Base-by-base conservation (phyloP, 2,888 invertebrate genomes). In the Endomychus coccineus region DNA sequence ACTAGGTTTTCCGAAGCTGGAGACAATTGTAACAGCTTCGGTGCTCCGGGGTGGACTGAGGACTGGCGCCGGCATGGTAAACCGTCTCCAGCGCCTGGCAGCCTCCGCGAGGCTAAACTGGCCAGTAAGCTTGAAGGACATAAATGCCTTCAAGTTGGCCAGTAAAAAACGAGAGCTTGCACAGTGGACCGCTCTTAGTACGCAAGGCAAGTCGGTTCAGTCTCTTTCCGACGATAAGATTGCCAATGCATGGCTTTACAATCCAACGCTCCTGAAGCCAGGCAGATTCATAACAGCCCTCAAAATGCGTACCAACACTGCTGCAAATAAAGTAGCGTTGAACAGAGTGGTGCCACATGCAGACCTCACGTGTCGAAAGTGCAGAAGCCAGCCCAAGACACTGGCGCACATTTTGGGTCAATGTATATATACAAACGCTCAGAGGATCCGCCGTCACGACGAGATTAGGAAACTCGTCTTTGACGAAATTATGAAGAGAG, bases 361-460 rank as follows among this genome's bases (percentile, higher is more conserved):
- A 33, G 50, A 51, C 32, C 40, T 49, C 3, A 31, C 10, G 9
- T 61, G 61, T 39, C 30, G 59, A 4, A 49, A 46, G 28, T 62
- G 58, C 32, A 15, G 34, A 2, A 9, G 14, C 21, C 39, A 42
- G 36, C 33, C 34, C 2, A 60, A 62, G 48, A 62, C 58, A 13
- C 52, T 55, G 19, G 55, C 44, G 0, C 58, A 59, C 38, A 50
- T 58, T 3, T 37, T 59, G 7, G 59, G 56, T 2, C 45, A 40
- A 34, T 54, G 49, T 33, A 22, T 17, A 2, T 27, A 36, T 13
- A 52, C 48, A 19, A 45, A 49, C 40, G 29, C 47, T 43, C 27
- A 31, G 34, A 35, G 54, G 41, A 48, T 52, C 42, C 32, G 31
- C 28, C 42, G 52, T 16, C 49, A 51, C 35, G 28, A 52, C 27